These are phyloP conservation scores for Drosophila willistoni DNA, from an alignment of 1,140 invertebrate species.

Conservation along the genomic window DNA sequence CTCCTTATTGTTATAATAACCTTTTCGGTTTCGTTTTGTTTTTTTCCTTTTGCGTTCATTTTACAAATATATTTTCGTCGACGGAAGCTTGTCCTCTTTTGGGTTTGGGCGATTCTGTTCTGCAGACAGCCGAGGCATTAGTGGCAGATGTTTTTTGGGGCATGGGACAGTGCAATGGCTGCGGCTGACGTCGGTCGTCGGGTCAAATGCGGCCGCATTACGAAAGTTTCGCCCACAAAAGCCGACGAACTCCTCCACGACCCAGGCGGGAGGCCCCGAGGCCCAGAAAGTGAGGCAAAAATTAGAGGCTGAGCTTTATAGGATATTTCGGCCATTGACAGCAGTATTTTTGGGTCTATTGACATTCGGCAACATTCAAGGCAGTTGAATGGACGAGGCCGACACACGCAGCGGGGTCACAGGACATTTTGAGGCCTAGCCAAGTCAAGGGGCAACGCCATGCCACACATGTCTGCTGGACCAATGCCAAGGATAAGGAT, in stretches of 20 bases:
- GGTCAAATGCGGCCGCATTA: constrained; percentile 32
- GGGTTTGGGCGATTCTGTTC: constrained; percentile 31
- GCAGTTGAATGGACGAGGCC: constrained; percentile 48
- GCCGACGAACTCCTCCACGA: constrained; percentile 27
- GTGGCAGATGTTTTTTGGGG: constrained; percentile 27
- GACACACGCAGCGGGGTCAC: constrained; percentile 37
- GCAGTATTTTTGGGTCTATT: constrained; percentile 2
- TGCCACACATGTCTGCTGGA: not conserved
- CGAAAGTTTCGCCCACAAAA: constrained; percentile 32
- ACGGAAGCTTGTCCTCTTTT: constrained; percentile 48
- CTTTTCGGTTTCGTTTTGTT: constrained; percentile 62
- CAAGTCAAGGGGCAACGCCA: not conserved
- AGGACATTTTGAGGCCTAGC: constrained; percentile 33
- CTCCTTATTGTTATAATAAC: constrained; percentile 78
- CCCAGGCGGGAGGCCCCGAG: constrained; percentile 13
- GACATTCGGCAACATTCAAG: not conserved
- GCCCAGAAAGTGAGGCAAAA: constrained; percentile 26
- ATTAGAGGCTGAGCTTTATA: constrained; percentile 29
- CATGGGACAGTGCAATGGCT: constrained; percentile 53
- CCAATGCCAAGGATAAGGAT: constrained; percentile 10
- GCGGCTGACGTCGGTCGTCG: constrained; percentile 45
- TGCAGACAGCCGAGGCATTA: constrained; percentile 20
- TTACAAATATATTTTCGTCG: constrained; percentile 28
- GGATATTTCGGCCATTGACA: constrained; percentile 47
- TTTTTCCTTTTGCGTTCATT: constrained; percentile 18